These are phyloP conservation scores for Ectemnius cavifrons DNA, from an alignment of 2,888 invertebrate genomes.

Conservation along the genomic window DNA sequence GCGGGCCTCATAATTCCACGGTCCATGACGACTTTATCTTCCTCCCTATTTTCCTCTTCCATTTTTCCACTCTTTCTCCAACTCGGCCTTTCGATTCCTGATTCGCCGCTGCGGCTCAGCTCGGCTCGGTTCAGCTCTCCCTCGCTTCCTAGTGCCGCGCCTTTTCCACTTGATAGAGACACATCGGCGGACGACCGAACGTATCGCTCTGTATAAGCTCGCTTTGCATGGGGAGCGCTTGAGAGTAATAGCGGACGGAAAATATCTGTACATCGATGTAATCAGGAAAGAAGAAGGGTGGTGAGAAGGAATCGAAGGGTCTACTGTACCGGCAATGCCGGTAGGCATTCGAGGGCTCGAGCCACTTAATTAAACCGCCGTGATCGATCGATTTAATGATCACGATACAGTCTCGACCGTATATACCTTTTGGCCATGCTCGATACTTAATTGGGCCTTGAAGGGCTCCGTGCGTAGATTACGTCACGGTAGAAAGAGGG, in stretches of 20 bases:
- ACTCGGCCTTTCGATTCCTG: slow-evolving; percentile 25
- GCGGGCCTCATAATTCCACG: slow-evolving; percentile 35
- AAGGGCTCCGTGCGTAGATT: slow-evolving; percentile 20
- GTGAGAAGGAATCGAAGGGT: slow-evolving; percentile 24
- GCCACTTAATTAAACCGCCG: slow-evolving; percentile 43
- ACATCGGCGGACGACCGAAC: neutral
- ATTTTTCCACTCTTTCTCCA: slow-evolving; percentile 21
- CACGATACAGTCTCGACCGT: slow-evolving; percentile 20
- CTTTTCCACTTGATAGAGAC: no score
- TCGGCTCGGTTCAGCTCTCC: neutral
- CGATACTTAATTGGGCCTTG: slow-evolving; percentile 27
- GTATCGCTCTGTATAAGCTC: neutral
- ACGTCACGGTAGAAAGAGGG: slow-evolving; percentile 17
- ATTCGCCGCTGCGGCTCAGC: neutral
- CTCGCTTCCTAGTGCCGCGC: neutral
- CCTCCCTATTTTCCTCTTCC: slow-evolving; percentile 5
- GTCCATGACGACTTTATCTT: slow-evolving; percentile 37
- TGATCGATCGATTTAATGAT: slow-evolving; percentile 43
- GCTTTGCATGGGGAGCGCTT: no score
- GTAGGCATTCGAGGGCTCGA: slow-evolving; percentile 33
- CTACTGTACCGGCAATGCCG: slow-evolving; percentile 34
- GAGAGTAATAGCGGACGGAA: no score
- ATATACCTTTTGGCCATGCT: slow-evolving; percentile 25
- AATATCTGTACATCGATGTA: no score
- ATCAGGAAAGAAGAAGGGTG: slow-evolving; percentile 12